Conservation (phyloP, 1,140 invertebrate species). For the Nylanderia fulva region DNA sequence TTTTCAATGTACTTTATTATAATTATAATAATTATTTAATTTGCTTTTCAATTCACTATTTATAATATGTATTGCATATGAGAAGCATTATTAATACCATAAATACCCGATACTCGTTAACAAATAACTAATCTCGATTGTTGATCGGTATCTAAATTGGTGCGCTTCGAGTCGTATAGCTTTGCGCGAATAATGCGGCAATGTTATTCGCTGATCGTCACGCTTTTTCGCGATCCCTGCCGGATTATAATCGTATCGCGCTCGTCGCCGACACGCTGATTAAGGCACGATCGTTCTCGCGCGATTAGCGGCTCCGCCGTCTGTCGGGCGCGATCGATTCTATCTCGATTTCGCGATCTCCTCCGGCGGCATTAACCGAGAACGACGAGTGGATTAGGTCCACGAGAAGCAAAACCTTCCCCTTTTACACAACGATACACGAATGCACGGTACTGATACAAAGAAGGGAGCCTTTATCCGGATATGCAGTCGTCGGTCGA, state of each 20-base stretch:
- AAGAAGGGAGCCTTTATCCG: conserved; percentile 17
- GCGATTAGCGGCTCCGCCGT: conserved; percentile 66
- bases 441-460: conserved; percentile 14
- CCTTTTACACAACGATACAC: not conserved
- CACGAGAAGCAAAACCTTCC: not conserved
- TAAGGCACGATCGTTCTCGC: conserved; percentile 65
- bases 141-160: conserved; percentile 55
- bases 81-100: conserved; percentile 12
- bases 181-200: conserved; percentile 52
- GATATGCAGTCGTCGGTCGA: not conserved
- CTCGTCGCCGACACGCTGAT: conserved; percentile 60
- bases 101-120: conserved; percentile 45
- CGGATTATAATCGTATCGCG: conserved; percentile 65
- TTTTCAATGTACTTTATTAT: no score
- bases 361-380: conserved; percentile 63
- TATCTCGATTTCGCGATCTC: conserved; percentile 70
- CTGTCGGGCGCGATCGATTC: conserved; percentile 68
- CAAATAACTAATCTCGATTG: conserved; percentile 21
- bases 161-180: conserved; percentile 19
- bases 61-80: not conserved
- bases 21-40: conserved; percentile 27
- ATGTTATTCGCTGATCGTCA: conserved; percentile 64
- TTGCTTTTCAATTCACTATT: not conserved
- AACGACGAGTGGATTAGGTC: conserved; percentile 57
- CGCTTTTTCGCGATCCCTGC: conserved; percentile 66